Evolutionary conservation across 2,113 vertebrate species (phyloP).

Genomic region (Felis chaus): DNA sequence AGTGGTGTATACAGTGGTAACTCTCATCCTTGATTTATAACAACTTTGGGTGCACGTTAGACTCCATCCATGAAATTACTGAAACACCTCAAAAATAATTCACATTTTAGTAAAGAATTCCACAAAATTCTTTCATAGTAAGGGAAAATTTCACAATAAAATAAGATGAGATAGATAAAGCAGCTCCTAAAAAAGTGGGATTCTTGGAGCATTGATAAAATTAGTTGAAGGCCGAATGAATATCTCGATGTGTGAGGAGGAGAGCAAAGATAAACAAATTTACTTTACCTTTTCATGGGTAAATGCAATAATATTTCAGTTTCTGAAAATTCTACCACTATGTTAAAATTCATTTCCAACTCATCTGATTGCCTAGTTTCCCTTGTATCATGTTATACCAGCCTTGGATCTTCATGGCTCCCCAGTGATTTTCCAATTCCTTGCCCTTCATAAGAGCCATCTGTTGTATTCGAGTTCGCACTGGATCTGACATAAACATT

Average conservation of each 20-base stretch:
- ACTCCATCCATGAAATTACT: background rate
- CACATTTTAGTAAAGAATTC: conserved; percentile 32
- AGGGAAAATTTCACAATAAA: conserved; percentile 31
- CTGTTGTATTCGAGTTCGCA: background rate
- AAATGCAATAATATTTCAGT: background rate
- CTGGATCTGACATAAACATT: conserved; percentile 6
- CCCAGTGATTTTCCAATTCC: background rate
- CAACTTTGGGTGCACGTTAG: background rate
- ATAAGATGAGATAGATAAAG: background rate
- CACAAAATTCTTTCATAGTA: background rate
- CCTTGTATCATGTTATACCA: background rate
- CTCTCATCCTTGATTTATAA: background rate
- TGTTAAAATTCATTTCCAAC: background rate
- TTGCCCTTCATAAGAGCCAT: background rate
- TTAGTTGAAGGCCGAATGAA: background rate
- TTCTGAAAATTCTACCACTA: conserved; percentile 37
- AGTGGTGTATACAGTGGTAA: background rate
- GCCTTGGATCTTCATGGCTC: background rate
- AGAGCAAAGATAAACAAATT: background rate
- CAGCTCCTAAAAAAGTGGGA: background rate
- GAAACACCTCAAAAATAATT: conserved; percentile 12
- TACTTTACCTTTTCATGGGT: conserved; percentile 13
- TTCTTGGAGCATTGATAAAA: conserved; percentile 14
- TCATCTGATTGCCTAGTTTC: background rate
- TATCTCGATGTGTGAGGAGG: background rate